Evolutionary conservation across 1,140 invertebrate species (phyloP).

Genomic region (Kradibia gibbosae): DNA sequence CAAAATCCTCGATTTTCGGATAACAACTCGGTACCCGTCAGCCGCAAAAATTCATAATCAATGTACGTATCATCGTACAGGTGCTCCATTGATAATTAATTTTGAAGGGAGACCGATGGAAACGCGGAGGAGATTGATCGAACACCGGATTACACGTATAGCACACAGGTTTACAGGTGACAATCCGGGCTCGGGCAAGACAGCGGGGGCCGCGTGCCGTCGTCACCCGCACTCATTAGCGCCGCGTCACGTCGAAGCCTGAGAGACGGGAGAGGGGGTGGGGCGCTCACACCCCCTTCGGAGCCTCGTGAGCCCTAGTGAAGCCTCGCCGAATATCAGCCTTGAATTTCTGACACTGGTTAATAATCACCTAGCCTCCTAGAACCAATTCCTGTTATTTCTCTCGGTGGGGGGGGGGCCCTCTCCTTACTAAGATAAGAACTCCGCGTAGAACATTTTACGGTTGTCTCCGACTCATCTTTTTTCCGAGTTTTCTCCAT

Average conservation of each 20-base stretch:
- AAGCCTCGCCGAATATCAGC: not conserved
- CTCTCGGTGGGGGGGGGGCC: too few species aligned
- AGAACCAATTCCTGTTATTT: too few species aligned
- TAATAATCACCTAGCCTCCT: too few species aligned
- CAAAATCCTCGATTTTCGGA: too few species aligned
- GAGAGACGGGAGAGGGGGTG: not conserved
- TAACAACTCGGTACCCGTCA: too few species aligned
- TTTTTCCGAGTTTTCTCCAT: conserved; percentile 3
- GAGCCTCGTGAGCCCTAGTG: too few species aligned
- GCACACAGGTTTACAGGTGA: not conserved
- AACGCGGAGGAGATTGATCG: not conserved
- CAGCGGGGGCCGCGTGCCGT: not conserved
- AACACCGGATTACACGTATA: not conserved
- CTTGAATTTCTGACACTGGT: not conserved
- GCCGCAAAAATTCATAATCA: too few species aligned
- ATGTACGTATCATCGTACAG: too few species aligned
- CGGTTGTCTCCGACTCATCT: not conserved
- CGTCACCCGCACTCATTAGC: conserved; percentile 38
- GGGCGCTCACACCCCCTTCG: too few species aligned
- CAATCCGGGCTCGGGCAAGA: not conserved
- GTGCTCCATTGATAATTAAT: too few species aligned
- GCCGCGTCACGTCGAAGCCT: conserved; percentile 27
- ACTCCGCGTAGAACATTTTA: conserved; percentile 36
- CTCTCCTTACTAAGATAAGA: conserved; percentile 46
- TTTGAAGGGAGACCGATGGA: too few species aligned